Conservation (phyloP, 2,113 vertebrate species). For the Ardeotis arabs region DNA sequence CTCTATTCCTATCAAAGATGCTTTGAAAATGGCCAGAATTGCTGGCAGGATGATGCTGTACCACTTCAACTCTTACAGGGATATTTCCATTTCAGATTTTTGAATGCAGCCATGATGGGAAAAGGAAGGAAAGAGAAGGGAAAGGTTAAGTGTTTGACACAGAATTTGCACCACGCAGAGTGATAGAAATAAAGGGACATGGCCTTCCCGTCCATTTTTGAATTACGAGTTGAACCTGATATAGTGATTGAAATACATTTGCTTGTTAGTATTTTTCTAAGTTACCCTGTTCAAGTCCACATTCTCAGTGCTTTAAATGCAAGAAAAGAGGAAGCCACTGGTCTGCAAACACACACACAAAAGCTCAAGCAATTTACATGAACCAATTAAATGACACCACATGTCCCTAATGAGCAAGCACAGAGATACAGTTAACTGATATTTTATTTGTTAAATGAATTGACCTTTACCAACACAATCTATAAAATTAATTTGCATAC, state of each 20-base stretch:
- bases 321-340: not conserved
- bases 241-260: not conserved
- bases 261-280: not conserved
- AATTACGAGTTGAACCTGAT: not conserved
- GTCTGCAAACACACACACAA: not conserved
- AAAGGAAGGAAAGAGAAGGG: too few species aligned
- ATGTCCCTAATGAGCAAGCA: not conserved
- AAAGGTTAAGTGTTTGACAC: too few species aligned
- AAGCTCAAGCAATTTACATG: not conserved
- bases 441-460: constrained; percentile 47
- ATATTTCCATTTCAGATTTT: too few species aligned
- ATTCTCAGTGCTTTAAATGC: not conserved
- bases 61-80: too few species aligned
- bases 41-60: too few species aligned
- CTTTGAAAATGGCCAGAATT: too few species aligned
- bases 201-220: not conserved
- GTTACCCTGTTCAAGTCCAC: not conserved
- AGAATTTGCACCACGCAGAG: too few species aligned
- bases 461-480: constrained; percentile 23
- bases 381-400: constrained; percentile 21
- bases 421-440: constrained; percentile 20
- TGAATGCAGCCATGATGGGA: too few species aligned
- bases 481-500: constrained; percentile 24
- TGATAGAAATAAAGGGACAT: too few species aligned
- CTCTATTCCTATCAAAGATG: not conserved